Evolutionary conservation across 2,888 invertebrate species (phyloP).

Genomic region (Brachyptera putata): DNA sequence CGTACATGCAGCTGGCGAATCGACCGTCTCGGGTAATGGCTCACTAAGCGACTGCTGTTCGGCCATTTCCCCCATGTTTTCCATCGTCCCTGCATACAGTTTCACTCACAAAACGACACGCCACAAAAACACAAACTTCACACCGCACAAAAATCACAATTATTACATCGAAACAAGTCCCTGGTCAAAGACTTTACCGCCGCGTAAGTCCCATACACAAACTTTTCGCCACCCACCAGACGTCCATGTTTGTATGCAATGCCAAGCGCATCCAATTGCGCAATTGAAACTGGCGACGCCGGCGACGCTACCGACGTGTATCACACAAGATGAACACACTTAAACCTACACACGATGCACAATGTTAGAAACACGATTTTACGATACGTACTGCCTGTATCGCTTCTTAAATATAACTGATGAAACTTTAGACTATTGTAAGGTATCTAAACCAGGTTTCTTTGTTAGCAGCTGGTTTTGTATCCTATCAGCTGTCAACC

Average conservation of each 20-base stretch:
- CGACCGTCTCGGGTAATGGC: conserved; percentile 46
- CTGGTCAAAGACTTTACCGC: conserved; percentile 35
- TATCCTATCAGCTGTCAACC: conserved; percentile 17
- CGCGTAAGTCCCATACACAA: conserved; percentile 37
- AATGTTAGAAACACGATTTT: no score
- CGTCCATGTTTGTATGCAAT: conserved; percentile 39
- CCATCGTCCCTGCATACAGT: conserved; percentile 51
- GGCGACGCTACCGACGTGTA: conserved; percentile 12
- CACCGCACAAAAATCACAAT: conserved; percentile 34
- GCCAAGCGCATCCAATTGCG: conserved; percentile 37
- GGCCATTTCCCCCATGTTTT: conserved; percentile 57
- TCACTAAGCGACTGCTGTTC: conserved; percentile 54
- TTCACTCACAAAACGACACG: conserved; percentile 34
- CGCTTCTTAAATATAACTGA: conserved; percentile 1
- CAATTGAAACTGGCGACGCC: conserved; percentile 33
- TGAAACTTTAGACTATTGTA: not conserved
- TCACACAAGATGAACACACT: no score
- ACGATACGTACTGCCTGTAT: not conserved
- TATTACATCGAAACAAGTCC: conserved; percentile 33
- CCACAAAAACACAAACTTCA: conserved; percentile 34
- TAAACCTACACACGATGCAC: no score
- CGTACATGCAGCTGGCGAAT: conserved; percentile 47
- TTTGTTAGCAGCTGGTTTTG: conserved; percentile 27
- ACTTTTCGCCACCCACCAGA: conserved; percentile 36
- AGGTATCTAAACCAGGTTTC: not conserved